Base-by-base conservation (phyloP, 2,888 invertebrate genomes). In the Aphidoletes aphidimyza region DNA sequence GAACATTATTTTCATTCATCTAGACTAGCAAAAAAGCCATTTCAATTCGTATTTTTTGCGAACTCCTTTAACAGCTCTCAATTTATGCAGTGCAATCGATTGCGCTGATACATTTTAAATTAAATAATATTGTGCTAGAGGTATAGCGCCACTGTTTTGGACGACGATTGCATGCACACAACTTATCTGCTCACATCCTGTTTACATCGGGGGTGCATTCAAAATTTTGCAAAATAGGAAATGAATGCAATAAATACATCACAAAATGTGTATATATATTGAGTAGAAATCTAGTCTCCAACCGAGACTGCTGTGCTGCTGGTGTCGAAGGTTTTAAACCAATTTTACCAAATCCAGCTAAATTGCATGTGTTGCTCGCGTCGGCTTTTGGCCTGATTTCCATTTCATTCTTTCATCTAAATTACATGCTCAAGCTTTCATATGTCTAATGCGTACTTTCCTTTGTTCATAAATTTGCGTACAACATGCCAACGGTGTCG, bases 221-320 rank as follows among this genome's bases (percentile, higher is more conserved):
- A 19, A 54, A 54, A 54, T 22, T 54, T n/a, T 54, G 22, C 54
- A 22, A 54, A 69, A 69, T 30, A 26, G 69, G 69, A 69, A 69
- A 69, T 69, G 30, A 69, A 69, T 30, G 69, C 69, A 69, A 69
- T 69, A 69, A 69, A 69, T 69, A 69, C 34, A 69, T 69, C 69
- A 69, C 42, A n/a, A n/a, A 54, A 54, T 54, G 22, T 22, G 54
- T 69, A 69, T 17, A 14, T 34, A 69, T 69, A 69, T 69, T 30
- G 69, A 69, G 30, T 30, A 69, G 26, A 30, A 69, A 69, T 69
- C 30, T 1, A 22, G 22, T 54, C 54, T n/a, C n/a, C n/a, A n/a
- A n/a, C n/a, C n/a, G n/a, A n/a, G n/a, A n/a, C n/a, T n/a, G n/a
- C n/a, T n/a, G n/a, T n/a, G n/a, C n/a, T n/a, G n/a, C n/a, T n/a